Base-by-base conservation (phyloP, 2,113 vertebrate genomes). In the Struthidea cinerea region DNA sequence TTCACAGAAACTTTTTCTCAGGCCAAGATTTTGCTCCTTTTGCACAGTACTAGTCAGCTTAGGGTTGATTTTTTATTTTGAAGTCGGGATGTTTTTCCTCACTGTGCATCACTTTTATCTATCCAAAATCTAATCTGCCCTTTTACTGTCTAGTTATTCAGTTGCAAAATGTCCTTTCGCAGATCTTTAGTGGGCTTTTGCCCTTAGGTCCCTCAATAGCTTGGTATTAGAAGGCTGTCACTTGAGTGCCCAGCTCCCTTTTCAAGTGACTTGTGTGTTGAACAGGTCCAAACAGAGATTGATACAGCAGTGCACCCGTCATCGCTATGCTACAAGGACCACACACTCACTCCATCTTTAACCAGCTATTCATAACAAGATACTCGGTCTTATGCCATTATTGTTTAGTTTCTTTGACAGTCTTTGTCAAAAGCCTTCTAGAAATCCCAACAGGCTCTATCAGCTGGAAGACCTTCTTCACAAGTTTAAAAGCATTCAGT, bases 221-320 rank as follows among this genome's bases (percentile, higher is more conserved):
- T 59, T 47, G 17, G 7, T 61, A 32, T 76, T 33, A 42, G 47
- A 79, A 75, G 5, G 37, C 27, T 52, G 55, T 32, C 23, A 39
- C 44, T 22, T 30, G 33, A 80, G 33, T 16, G 35, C 8, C 44
- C 44, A 80, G 35, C 33, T 65, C 44, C 30, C 41, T 94, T 79
- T 64, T 46, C 19, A 65, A 68, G 49, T 84, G n/a, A 70, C 33
- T 37, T 53, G 9, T 9, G n/a, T 6, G 15, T 5, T 53, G 46
- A 89, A n/a, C 32, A 87, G 27, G 63, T 50, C 21, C 18, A 80
- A 56, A 50, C 35, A 76, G 26, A 57, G 33, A 42, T 2, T 1
- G 3, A 32, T 24, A 60, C 1, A 56, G 59, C 41, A 39, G 9
- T 5, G 13, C 9, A 60, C 3, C 27, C 3, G 0, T 13, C 28